phyloP scores from a whole-genome alignment of 1,140 invertebrate genomes.

The Holotrichia oblita region DNA sequence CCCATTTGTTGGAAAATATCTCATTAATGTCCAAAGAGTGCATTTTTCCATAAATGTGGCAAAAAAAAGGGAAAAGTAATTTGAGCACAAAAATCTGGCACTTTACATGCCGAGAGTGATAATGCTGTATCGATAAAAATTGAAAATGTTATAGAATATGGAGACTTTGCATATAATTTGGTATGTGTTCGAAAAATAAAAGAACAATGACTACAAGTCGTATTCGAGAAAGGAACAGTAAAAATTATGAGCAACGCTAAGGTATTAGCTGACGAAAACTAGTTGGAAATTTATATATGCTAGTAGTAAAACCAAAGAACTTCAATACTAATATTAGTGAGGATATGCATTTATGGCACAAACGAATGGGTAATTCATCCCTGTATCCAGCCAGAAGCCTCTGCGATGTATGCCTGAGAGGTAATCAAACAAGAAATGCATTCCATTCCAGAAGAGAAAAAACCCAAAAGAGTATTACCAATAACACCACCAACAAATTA shows the following conservation, averaged over 20 bases:
- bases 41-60: slow-evolving; percentile 46
- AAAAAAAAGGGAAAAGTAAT: too few relatives aligned
- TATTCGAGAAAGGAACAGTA: too few relatives aligned
- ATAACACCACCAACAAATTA: slow-evolving; percentile 45
- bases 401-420: not conserved
- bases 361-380: not conserved
- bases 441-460: not conserved
- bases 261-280: not conserved
- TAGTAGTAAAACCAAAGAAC: too few relatives aligned
- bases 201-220: too few relatives aligned
- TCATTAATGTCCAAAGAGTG: not conserved
- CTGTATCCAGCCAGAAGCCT: not conserved
- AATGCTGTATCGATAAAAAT: too few relatives aligned
- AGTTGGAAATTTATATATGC: not conserved
- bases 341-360: not conserved
- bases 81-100: too few relatives aligned
- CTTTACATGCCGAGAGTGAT: too few relatives aligned
- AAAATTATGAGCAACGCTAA: not conserved
- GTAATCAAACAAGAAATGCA: not conserved
- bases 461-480: slow-evolving; percentile 1
- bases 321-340: too few relatives aligned
- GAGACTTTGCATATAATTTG: slow-evolving; percentile 15
- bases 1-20: slow-evolving; percentile 1
- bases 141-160: slow-evolving; percentile 18
- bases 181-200: not conserved